phyloP scores from a whole-genome alignment of 1,140 invertebrate species.

The Neelides sp. region DNA sequence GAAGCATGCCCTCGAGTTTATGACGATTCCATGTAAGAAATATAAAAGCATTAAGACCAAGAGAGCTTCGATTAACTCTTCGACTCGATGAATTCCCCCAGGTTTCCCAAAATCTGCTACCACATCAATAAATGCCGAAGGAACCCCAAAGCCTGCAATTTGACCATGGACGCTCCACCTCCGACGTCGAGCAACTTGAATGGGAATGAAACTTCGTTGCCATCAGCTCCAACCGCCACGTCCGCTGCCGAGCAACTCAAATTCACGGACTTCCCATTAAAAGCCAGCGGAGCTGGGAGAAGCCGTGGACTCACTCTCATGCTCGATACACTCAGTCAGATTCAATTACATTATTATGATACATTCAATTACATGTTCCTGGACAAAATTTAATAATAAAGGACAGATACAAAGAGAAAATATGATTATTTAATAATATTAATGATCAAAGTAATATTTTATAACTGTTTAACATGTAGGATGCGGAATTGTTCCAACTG shows the following conservation, averaged over 20 bases:
- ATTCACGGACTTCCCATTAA: conserved; percentile 18
- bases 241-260: not conserved
- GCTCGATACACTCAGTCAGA: conserved; percentile 24
- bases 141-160: conserved; percentile 19
- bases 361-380: too few relatives aligned
- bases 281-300: conserved; percentile 27
- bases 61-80: too few relatives aligned
- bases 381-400: too few relatives aligned
- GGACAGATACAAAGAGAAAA: not conserved
- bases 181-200: too few relatives aligned
- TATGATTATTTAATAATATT: conserved; percentile 6
- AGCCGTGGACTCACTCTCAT: conserved; percentile 30
- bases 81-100: conserved; percentile 26
- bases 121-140: conserved; percentile 21
- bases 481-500: conserved; percentile 27
- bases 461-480: too few relatives aligned
- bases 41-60: too few relatives aligned
- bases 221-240: not conserved
- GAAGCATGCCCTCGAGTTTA: conserved; percentile 14
- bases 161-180: conserved; percentile 1
- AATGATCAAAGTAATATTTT: too few relatives aligned
- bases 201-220: too few relatives aligned
- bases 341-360: too few relatives aligned
- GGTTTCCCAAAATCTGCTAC: conserved; percentile 21
- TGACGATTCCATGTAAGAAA: too few relatives aligned